Base-by-base conservation (phyloP, 2,888 invertebrate species). In the Bembecia ichneumoniformis region DNA sequence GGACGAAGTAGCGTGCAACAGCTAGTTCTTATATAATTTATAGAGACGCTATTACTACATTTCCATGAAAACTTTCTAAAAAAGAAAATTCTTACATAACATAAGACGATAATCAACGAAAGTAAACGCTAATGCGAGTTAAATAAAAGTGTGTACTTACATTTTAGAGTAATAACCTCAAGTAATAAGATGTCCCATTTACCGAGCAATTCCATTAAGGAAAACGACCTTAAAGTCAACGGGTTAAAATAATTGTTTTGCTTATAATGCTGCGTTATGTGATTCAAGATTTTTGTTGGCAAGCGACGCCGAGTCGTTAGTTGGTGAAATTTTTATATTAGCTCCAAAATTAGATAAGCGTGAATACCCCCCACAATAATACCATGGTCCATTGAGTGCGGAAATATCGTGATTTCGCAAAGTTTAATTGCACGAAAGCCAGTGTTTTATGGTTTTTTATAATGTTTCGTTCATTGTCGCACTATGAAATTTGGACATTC, bases 401-500 rank as follows among this genome's bases (percentile, higher is more conserved):
- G 52, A 43, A 52, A 49, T 44, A 47, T 35, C 44, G 16, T 13
- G 44, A 34, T 28, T 43, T 49, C 51, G 51, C 49, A 52, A 47
- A 43, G 49, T 43, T 49, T 35, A 51, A 53, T 53, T 51, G 49
- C 49, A 47, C 49, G 45, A 44, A 44, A 44, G 40, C 14, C 40
- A 52, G 46, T 52, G 52, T 47, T 53, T 58, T 54, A 52, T 52
- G 49, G 53, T 51, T 47, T 28, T 51, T 48, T 46, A 47, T 47
- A 53, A 51, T 53, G 51, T 52, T 52, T 43, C 51, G 49, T 46
- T 47, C 49, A 51, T 49, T 47, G 48, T 49, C 49, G 20, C 36
- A 35, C 36, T 43, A 43, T 34, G 35, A 47, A 51, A 47, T 47
- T 54, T 52, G 49, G 55, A 53, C 60, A 60, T 57, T 60, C 52